Percentiles rank a stretch among this genome's conserved stretches.
These are phyloP conservation scores for Mormyrops attenuatus DNA, from an alignment of 2,797 vertebrate species.

Conservation along the genomic window DNA sequence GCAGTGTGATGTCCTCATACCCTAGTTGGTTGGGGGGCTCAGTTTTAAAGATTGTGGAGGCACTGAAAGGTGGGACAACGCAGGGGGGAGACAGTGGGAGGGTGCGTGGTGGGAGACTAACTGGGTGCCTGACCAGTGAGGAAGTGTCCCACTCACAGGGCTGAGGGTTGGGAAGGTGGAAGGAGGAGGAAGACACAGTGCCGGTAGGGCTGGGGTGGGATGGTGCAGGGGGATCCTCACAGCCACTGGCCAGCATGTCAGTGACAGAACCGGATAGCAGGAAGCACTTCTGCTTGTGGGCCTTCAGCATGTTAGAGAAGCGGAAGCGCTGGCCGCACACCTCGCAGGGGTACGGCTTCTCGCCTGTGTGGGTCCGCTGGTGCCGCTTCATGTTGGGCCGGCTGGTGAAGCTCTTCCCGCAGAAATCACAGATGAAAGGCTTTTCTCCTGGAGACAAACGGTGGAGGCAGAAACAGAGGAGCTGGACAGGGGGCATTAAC, in stretches of 20 bases:
- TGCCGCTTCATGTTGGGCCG: conserved; percentile 97
- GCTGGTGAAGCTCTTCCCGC: conserved; percentile 97
- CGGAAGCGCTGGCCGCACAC: conserved; percentile 93
- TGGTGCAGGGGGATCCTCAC: conserved; percentile 65
- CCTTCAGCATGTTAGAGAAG: conserved; percentile 98
- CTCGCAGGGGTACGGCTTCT: conserved; percentile 93
- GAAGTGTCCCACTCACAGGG: conserved; percentile 52
- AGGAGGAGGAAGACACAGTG: conserved; percentile 41
- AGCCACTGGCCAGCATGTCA: conserved; percentile 54
- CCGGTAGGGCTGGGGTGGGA: conserved; percentile 57
- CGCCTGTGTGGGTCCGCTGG: conserved; percentile 91
- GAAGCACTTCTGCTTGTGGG: conserved; percentile 94
- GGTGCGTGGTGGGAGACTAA: conserved; percentile 74
- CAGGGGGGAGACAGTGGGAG: conserved; percentile 74
- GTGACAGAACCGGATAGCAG: conserved; percentile 83
- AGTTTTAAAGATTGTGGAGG: conserved; percentile 54
- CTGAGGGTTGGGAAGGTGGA: conserved; percentile 61
- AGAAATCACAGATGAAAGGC: conserved; percentile 97
- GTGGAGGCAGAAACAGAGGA: not conserved
- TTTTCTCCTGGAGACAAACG: conserved; percentile 76
- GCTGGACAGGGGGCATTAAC: not conserved
- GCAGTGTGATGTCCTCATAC: conserved; percentile 81
- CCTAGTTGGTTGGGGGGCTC: conserved; percentile 88
- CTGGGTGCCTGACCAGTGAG: conserved; percentile 69
- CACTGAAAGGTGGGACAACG: conserved; percentile 68